Evolutionary conservation across 2,888 invertebrate genomes (phyloP).

Genomic region (Drosophila nigritarsus): DNA sequence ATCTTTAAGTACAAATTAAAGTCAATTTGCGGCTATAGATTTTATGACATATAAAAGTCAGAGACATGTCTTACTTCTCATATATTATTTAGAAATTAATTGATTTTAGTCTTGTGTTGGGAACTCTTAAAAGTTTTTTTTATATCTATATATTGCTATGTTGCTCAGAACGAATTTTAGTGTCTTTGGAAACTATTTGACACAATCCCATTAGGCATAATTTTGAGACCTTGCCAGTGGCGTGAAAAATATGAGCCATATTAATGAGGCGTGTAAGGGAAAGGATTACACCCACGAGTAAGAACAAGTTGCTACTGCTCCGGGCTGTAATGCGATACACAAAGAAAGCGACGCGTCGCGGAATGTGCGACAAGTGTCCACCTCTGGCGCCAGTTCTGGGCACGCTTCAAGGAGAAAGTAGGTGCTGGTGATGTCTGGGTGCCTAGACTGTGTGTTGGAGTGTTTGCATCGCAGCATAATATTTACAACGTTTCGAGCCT

Average conservation of each 20-base stretch:
- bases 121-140: not conserved
- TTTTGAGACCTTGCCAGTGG: conserved; percentile 29
- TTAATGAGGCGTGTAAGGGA: conserved; percentile 69
- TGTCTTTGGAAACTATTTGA: conserved; percentile 36
- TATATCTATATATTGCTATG: fast-evolving
- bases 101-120: not conserved
- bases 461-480: conserved; percentile 43
- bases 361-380: conserved; percentile 78
- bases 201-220: conserved; percentile 55
- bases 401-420: conserved; percentile 63
- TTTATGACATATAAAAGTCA: not conserved
- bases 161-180: conserved; percentile 2
- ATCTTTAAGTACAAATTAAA: not conserved
- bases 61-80: not conserved
- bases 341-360: conserved; percentile 72
- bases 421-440: conserved; percentile 20
- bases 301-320: conserved; percentile 16
- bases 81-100: no score
- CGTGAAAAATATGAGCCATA: conserved; percentile 73
- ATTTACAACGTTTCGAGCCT: conserved; percentile 54
- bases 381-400: conserved; percentile 71
- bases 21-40: not conserved
- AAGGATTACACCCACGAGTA: conserved; percentile 47
- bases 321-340: conserved; percentile 58
- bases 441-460: conserved; percentile 5